Evolutionary conservation across 2,113 vertebrate species (phyloP), one percentile per base, ranked within the genome.

Genomic region (Campylomormyrus numenius): DNA sequence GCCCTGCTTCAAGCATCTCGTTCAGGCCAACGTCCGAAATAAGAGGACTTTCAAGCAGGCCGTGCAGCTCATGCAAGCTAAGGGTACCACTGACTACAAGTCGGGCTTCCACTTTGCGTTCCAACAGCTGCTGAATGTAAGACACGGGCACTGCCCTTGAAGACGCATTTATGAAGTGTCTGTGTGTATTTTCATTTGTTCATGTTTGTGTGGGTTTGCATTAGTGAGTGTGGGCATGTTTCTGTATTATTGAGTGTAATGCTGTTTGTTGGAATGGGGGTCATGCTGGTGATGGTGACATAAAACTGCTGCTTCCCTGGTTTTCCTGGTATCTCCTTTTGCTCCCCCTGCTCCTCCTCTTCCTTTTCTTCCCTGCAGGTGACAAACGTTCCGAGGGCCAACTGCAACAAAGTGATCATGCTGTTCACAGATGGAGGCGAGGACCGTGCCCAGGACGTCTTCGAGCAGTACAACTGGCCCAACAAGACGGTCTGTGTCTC

Each of bases 381-480:
- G 94, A 98, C 97, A 92, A 98, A 98, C 91, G 97, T 99, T 92
- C 98, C 97, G 0, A 96, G 98, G 56, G 98, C 98, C 74, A 98
- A 99, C 96, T 99, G 98, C 94, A 99, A 99, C 94, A 99, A 99
- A 95, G 98, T 99, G 95, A 99, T 99, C 93, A 99, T 99, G 98
- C 96, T 99, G 95, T 99, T 99, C 93, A 99, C 98, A 0, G 98
- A 99, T 0, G 98, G 98, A 0, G 98, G 98, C 0, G 98, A 99
- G 93, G 98, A 99, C 92, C 96, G 98, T 0, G 98, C 99, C 66
- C 98, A 99, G 94, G 98, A 99, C 0, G 96, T 99, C 93, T 99
- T 99, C 91, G 97, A 99, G 96, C 98, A 97, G 92, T 98, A 99
- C 95, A 99, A 99, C 93, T 99, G 98, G 98, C 98, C 98, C 90